Percentiles rank a stretch among this genome's conserved stretches.
These are phyloP conservation scores for Pocillopora damicornis DNA, from an alignment of 64 coral and sea anemone species.

Conservation along the genomic window DNA sequence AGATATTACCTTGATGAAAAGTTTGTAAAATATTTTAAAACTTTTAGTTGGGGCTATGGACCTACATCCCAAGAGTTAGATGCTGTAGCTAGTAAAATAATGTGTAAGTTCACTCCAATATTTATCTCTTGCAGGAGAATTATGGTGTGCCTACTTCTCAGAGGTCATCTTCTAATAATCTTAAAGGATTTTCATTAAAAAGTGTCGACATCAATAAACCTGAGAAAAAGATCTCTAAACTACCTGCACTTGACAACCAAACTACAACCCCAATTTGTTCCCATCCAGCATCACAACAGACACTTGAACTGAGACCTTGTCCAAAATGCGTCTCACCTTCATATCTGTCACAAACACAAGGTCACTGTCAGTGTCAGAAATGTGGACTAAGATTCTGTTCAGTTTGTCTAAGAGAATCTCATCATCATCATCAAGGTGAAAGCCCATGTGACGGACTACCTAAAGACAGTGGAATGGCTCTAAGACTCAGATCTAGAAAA, in stretches of 20 bases:
- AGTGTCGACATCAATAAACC: neutral
- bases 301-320: constrained; percentile 27
- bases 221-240: neutral
- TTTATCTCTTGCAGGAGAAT: neutral
- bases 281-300: neutral
- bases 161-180: neutral
- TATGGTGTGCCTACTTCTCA: neutral
- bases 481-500: neutral
- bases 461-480: neutral
- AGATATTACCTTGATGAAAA: no score
- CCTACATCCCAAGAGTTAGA: no score
- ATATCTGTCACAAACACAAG: neutral
- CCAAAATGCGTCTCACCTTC: constrained; percentile 57
- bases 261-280: neutral
- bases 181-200: neutral
- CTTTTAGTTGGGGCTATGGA: no score
- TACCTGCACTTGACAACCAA: neutral
- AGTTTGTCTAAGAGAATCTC: constrained; percentile 17
- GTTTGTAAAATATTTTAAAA: no score
- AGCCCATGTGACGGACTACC: neutral
- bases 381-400: constrained; percentile 51
- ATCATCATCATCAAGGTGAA: neutral
- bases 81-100: neutral
- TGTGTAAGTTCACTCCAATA: neutral
- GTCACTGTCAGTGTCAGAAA: constrained; percentile 44